Base-by-base conservation (phyloP, 1,140 invertebrate species). In the Drosophila ogumai region DNA sequence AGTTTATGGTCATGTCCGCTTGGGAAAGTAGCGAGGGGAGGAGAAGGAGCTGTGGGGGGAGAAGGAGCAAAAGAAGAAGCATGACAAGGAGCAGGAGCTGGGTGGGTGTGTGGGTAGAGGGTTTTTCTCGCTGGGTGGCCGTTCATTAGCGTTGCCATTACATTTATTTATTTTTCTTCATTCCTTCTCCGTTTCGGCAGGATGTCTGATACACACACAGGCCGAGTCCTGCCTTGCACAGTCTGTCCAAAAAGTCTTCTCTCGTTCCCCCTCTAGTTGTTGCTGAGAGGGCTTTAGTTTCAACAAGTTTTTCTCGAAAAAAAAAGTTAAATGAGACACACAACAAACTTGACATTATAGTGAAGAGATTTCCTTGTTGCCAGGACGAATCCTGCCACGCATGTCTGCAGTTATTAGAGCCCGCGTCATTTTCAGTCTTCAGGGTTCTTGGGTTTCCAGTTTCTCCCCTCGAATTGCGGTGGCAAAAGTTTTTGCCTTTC, bases 161-260 rank as follows among this genome's bases (percentile, higher is more conserved):
- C 63, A 81, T 81, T 68, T 81, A 74, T 79, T 67, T 79, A 74
- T 79, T 69, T 78, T 77, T 71, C 55, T 73, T 59, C 38, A 65
- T 75, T 75, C 73, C 64, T 49, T 25, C 54, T 44, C 66, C 44
- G 63, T 44, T 65, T 50, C 28, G 58, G 17, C 32, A 73, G 69
- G 69, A 73, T 73, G 67, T 73, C 68, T 74, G 47, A 52, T 34
- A 68, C 34, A 74, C 28, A 72, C 55, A 28, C 25, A 28, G 25
- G 25, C 25, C 25, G 6, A 28, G 25, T 28, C 25, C 25, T 28
- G 25, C 25, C 6, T 28, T 28, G 25, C 13, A 49, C 49, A 73
- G 68, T 73, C 41, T 8, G 31, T 36, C 57, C 69, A 22, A 73
- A 47, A 75, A 55, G 40, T 72, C 57, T 15, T 32, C 32, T n/a